These are phyloP conservation scores for Hylaeus anthracinus DNA, from an alignment of 1,140 invertebrate species.

Conservation along the genomic window DNA sequence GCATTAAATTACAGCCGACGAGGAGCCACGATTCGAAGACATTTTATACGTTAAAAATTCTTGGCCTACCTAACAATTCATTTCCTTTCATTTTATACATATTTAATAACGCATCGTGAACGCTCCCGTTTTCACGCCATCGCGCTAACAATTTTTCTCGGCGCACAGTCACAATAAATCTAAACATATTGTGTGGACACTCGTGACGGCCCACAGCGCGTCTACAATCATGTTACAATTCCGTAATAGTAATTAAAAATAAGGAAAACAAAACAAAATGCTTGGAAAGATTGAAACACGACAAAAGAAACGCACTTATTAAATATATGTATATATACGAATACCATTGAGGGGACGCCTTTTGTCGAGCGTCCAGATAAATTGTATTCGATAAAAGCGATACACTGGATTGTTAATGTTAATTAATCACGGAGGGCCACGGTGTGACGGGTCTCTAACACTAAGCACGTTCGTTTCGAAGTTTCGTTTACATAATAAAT, in stretches of 20 bases:
- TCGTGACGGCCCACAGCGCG: constrained; percentile 2
- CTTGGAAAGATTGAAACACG: constrained; percentile 32
- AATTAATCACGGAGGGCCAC: constrained; percentile 36
- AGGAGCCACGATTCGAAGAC: constrained; percentile 1
- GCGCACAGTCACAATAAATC: constrained; percentile 4
- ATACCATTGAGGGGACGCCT: background rate
- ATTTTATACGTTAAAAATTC: constrained; percentile 9
- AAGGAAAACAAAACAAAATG: constrained; percentile 35
- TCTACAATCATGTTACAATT: constrained; percentile 35
- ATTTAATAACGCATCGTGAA: constrained; percentile 12
- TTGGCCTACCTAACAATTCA: constrained; percentile 24
- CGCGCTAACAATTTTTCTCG: constrained; percentile 39
- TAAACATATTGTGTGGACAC: background rate
- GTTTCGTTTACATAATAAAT: no score
- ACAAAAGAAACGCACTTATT: constrained; percentile 24
- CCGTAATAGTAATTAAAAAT: constrained; percentile 15
- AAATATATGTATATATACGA: constrained; percentile 2
- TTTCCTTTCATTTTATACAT: background rate
- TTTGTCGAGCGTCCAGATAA: background rate
- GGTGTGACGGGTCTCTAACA: background rate
- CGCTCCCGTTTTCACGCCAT: background rate
- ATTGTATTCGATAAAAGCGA: constrained; percentile 29
- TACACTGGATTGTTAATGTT: constrained; percentile 40
- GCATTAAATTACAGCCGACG: background rate
- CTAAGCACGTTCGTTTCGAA: background rate